phyloP scores from a whole-genome alignment of 2,113 vertebrate genomes.

The Anhinga rufa region DNA sequence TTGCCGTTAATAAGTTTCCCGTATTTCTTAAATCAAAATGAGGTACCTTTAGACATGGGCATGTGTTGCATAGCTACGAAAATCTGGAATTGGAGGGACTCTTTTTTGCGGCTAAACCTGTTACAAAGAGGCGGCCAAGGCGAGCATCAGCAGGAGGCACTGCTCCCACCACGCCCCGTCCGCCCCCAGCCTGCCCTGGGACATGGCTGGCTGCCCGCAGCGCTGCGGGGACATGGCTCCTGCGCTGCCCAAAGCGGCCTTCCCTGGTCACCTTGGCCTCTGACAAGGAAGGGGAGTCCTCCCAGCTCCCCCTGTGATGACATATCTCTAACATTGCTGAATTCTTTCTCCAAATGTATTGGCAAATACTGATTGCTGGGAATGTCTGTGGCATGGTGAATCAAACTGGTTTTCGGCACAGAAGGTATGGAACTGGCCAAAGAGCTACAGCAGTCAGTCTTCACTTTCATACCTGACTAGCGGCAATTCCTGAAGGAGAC shows the following conservation, averaged over 20 bases:
- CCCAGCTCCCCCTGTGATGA: background rate
- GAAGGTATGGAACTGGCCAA: background rate
- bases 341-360: background rate
- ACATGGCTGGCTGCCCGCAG: background rate
- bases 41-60: background rate
- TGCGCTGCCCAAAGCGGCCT: background rate
- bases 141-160: background rate
- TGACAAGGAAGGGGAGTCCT: no score
- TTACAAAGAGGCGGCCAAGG: no score
- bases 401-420: background rate
- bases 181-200: no score
- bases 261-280: background rate
- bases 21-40: rapidly evolving
- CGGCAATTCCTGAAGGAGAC: background rate
- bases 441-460: rapidly evolving
- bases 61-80: background rate
- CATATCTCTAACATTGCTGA: background rate
- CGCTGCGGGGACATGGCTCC: rapidly evolving
- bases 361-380: background rate
- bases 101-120: background rate
- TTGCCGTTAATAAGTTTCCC: rapidly evolving
- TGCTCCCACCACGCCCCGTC: background rate
- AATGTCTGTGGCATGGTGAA: rapidly evolving
- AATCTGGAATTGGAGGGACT: background rate
- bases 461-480: background rate